Evolutionary conservation across 1,140 invertebrate genomes (phyloP).

Genomic region (Apocrypta bakeri): DNA sequence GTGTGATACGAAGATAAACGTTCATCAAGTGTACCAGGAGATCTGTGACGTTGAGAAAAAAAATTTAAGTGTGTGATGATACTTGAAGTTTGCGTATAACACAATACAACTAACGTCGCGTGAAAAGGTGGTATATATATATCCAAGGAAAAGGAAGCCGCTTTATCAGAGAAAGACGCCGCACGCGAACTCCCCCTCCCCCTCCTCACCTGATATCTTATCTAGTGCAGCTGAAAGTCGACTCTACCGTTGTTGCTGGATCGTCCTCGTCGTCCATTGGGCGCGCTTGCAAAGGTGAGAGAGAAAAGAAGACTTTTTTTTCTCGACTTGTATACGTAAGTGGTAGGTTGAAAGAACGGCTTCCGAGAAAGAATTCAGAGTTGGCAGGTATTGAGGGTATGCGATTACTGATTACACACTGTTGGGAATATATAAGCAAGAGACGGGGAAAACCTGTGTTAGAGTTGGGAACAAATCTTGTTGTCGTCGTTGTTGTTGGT

Average conservation of each 20-base stretch:
- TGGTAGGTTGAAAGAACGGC: background rate
- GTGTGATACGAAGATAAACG: background rate
- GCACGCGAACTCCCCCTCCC: constrained; percentile 37
- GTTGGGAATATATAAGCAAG: background rate
- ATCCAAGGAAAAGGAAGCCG: background rate
- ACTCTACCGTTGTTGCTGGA: background rate
- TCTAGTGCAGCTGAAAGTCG: constrained; percentile 17
- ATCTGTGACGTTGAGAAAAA: background rate
- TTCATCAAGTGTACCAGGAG: background rate
- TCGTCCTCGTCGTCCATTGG: background rate
- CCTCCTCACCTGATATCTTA: constrained; percentile 40
- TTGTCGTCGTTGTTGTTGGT: background rate
- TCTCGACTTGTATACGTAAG: background rate
- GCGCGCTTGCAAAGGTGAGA: constrained; percentile 40
- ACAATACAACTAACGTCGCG: background rate
- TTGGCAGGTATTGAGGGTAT: background rate
- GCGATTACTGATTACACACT: background rate
- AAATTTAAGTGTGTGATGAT: background rate
- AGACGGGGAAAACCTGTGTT: background rate
- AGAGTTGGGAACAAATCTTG: background rate
- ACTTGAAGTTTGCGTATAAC: background rate
- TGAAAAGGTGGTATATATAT: constrained; percentile 38
- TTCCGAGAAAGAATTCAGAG: background rate
- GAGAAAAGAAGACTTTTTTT: background rate
- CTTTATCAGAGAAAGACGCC: constrained; percentile 40